Conservation (phyloP, 30 jellyfish, hydroid and myxozoan species). For the Hydractinia echinata region DNA sequence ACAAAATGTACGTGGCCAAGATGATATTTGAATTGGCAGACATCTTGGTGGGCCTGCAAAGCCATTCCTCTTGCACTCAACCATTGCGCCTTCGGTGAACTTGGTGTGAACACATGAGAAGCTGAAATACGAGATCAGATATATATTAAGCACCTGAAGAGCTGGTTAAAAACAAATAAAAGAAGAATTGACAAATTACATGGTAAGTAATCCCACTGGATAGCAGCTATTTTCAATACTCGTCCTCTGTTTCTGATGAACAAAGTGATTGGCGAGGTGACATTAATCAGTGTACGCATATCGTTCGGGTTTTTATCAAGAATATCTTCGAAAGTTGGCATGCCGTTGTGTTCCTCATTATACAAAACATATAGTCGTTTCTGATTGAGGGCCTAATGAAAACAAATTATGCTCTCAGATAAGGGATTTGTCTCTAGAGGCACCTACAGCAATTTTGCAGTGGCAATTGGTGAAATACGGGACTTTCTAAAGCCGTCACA, state of each 20-base stretch:
- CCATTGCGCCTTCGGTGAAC: slow-evolving; percentile 52
- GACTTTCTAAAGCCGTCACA: too few species aligned
- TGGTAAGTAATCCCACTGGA: slow-evolving; percentile 57
- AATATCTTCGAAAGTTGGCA: background rate
- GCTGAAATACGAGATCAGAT: too few species aligned
- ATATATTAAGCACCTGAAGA: too few species aligned
- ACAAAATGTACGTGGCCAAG: slow-evolving; percentile 66
- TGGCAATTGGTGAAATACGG: too few species aligned
- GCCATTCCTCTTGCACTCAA: slow-evolving; percentile 63
- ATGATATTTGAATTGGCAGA: slow-evolving; percentile 66
- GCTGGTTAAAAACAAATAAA: too few species aligned
- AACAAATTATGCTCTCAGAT: background rate
- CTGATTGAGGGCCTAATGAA: slow-evolving; percentile 52
- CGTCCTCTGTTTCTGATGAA: slow-evolving; percentile 38
- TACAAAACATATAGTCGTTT: slow-evolving; percentile 60
- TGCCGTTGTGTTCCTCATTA: slow-evolving; percentile 50
- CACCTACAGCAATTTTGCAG: too few species aligned
- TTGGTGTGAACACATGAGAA: slow-evolving; percentile 70
- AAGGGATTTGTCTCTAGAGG: too few species aligned
- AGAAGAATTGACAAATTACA: background rate
- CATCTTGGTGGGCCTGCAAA: slow-evolving; percentile 63
- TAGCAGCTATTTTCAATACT: slow-evolving; percentile 66
- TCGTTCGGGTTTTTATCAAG: slow-evolving; percentile 12
- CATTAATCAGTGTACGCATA: background rate
- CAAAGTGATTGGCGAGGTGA: slow-evolving; percentile 73